Evolutionary conservation across 2,797 vertebrate genomes (phyloP).

Genomic region (Sebastes diaconus): DNA sequence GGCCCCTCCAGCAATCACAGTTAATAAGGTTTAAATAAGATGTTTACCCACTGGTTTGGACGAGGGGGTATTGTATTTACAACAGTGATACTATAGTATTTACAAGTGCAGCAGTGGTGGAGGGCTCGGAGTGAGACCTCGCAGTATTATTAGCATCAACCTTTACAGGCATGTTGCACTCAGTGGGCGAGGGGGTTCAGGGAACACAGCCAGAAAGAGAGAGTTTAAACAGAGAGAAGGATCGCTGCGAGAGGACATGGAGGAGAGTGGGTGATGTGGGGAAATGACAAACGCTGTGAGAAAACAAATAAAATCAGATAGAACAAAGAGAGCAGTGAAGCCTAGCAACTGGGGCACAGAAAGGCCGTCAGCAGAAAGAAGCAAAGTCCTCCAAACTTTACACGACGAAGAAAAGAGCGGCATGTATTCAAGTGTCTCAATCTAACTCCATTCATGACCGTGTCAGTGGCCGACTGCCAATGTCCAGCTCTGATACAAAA

Average conservation of each 20-base stretch:
- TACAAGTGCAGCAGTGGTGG: constrained; percentile 35
- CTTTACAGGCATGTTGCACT: constrained; percentile 76
- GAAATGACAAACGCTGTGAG: background rate
- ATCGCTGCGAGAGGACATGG: background rate
- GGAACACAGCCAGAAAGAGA: constrained; percentile 46
- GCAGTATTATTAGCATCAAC: constrained; percentile 83
- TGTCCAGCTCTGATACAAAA: background rate
- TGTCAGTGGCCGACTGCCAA: constrained; percentile 5
- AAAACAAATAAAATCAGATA: background rate
- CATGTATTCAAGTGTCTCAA: constrained; percentile 25
- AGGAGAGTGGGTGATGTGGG: background rate
- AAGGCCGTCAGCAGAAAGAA: background rate
- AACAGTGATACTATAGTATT: constrained; percentile 54
- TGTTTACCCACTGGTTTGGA: constrained; percentile 11
- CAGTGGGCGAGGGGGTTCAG: constrained; percentile 63
- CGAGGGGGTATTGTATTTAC: constrained; percentile 6
- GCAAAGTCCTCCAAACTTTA: background rate
- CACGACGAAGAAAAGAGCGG: constrained; percentile 14
- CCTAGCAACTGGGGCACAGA: background rate
- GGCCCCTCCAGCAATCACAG: background rate
- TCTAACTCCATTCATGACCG: constrained; percentile 21
- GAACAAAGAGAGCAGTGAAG: background rate
- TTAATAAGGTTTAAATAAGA: constrained; percentile 4
- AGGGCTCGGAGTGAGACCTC: constrained; percentile 46
- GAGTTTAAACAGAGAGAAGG: constrained; percentile 2